Evolutionary conservation across 2,888 invertebrate genomes (phyloP).

Genomic region (Drosophila ezoana): DNA sequence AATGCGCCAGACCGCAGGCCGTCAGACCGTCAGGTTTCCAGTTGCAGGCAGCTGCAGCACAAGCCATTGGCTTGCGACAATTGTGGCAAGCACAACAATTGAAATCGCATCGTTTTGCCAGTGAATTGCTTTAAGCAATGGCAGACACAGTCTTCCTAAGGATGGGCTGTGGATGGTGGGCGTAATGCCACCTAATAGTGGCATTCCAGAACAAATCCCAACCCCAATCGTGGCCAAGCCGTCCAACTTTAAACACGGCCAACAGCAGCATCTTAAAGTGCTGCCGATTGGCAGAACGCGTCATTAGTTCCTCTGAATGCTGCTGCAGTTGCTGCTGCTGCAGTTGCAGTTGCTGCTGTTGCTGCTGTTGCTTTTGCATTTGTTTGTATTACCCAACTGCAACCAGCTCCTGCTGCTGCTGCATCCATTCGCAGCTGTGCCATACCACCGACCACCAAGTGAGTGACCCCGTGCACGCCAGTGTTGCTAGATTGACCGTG

Average conservation of each 20-base stretch:
- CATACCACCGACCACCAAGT: slow-evolving; percentile 39
- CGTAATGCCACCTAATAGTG: slow-evolving; percentile 59
- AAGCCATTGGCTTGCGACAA: slow-evolving; percentile 18
- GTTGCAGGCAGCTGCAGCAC: slow-evolving; percentile 5
- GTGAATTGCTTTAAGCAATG: slow-evolving; percentile 15
- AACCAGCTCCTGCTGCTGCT: background rate
- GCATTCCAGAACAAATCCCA: background rate
- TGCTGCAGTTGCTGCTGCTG: background rate
- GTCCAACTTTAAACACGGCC: slow-evolving; percentile 39
- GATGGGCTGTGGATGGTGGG: background rate
- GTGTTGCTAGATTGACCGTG: slow-evolving; percentile 30
- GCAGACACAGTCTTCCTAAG: background rate
- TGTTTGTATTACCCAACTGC: slow-evolving; percentile 26
- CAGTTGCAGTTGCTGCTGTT: no score
- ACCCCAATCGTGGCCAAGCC: no score
- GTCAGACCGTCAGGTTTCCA: background rate
- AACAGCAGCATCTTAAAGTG: slow-evolving; percentile 58
- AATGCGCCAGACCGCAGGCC: no score
- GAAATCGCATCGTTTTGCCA: slow-evolving; percentile 27
- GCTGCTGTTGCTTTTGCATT: slow-evolving; percentile 11
- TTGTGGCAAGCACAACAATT: slow-evolving; percentile 37
- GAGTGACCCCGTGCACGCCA: slow-evolving; percentile 47
- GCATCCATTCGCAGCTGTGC: slow-evolving; percentile 61
- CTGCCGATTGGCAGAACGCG: slow-evolving; percentile 48
- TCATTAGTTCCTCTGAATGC: slow-evolving; percentile 68